These are phyloP conservation scores for Lutjanus erythropterus DNA, from an alignment of 2,113 vertebrate genomes.

Conservation along the genomic window DNA sequence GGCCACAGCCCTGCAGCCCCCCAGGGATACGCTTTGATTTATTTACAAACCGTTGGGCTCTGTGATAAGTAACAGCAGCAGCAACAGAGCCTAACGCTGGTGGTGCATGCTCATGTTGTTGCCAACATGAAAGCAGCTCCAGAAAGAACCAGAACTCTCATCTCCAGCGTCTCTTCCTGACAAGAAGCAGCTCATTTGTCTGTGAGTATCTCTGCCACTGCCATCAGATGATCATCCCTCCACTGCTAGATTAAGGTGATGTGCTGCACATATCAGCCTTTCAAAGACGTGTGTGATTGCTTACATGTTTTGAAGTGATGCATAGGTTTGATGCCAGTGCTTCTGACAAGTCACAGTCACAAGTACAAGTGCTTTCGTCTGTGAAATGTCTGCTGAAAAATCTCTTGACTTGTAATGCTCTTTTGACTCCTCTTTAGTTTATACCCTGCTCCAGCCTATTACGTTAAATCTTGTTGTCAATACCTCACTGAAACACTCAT, in stretches of 20 bases:
- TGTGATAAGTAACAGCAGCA: conserved; percentile 67
- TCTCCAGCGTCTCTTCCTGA: conserved; percentile 54
- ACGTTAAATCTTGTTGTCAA: conserved; percentile 20
- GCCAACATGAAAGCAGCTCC: conserved; percentile 61
- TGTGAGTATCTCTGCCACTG: conserved; percentile 42
- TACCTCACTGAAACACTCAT: conserved; percentile 10
- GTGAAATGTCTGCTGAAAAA: conserved; percentile 28
- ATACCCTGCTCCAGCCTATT: not conserved
- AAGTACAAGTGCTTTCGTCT: conserved; percentile 33
- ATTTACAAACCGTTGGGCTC: conserved; percentile 69
- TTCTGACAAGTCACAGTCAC: conserved; percentile 59
- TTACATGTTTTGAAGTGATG: conserved; percentile 57
- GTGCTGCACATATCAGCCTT: conserved; percentile 17
- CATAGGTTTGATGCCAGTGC: conserved; percentile 38
- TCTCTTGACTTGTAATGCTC: not conserved
- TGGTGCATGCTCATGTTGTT: conserved; percentile 50
- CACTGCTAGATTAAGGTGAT: conserved; percentile 59
- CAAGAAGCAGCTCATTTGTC: conserved; percentile 71
- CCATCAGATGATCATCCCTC: conserved; percentile 55
- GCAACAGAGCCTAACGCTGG: conserved; percentile 54
- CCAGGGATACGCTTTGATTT: conserved; percentile 70
- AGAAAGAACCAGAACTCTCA: conserved; percentile 44
- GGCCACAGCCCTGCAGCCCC: conserved; percentile 44
- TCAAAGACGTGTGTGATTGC: conserved; percentile 45
- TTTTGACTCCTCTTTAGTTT: conserved; percentile 24